A percentile compares a stretch with the other conserved stretches of the same genome.
Evolutionary conservation across 1,140 invertebrate genomes (phyloP).

Genomic region (Papilio xuthus): DNA sequence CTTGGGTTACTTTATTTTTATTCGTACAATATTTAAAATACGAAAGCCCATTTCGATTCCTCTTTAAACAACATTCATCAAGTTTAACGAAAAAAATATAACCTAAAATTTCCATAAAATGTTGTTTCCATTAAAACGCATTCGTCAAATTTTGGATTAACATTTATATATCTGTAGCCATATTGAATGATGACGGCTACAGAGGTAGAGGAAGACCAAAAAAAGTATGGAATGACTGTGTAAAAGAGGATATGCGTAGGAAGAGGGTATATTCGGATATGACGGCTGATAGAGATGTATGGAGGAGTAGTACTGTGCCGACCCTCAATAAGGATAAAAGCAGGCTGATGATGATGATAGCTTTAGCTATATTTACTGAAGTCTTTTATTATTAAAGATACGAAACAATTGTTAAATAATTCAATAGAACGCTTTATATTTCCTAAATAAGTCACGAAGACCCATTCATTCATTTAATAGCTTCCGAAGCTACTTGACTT

Average conservation of each 20-base stretch:
- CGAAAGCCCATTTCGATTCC: not conserved
- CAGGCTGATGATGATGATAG: too few species aligned
- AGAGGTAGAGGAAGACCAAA: too few species aligned
- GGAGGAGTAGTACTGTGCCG: too few species aligned
- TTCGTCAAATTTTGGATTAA: not conserved
- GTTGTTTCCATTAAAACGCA: not conserved
- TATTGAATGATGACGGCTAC: not conserved
- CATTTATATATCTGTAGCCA: too few species aligned
- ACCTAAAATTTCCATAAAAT: not conserved
- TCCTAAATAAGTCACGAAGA: not conserved
- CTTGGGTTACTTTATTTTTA: not conserved
- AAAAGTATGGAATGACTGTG: too few species aligned
- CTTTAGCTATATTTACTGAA: too few species aligned
- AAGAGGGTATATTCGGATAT: too few species aligned
- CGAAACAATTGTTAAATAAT: not conserved
- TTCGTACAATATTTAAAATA: not conserved
- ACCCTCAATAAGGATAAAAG: too few species aligned
- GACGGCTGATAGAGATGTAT: too few species aligned
- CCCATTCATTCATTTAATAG: constrained; percentile 20
- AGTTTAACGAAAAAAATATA: not conserved
- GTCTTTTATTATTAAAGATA: not conserved
- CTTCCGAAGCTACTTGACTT: not conserved
- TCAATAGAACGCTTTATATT: not conserved
- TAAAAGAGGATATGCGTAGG: too few species aligned
- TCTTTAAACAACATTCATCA: constrained; percentile 2